Conservation (phyloP, 2,113 vertebrate genomes). For the Oreochromis niloticus region DNA sequence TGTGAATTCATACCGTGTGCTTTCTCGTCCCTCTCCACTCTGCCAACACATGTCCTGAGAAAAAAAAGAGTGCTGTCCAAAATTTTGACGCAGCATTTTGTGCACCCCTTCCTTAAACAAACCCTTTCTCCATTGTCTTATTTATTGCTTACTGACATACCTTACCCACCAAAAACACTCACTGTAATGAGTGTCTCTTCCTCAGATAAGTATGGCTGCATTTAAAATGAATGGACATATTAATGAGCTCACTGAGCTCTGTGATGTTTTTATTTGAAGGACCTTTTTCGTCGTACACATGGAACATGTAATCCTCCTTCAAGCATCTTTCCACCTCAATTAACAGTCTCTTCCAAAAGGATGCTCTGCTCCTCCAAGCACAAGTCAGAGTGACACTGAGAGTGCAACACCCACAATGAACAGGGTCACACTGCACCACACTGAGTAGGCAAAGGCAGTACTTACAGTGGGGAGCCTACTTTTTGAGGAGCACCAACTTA, state of each 20-base stretch:
- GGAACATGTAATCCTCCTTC: conserved; percentile 58
- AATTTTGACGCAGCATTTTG: background rate
- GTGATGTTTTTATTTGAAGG: conserved; percentile 49
- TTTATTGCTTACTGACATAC: background rate
- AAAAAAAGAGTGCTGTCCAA: background rate
- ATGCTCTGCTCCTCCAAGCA: conserved; percentile 42
- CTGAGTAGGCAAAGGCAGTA: background rate
- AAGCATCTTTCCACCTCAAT: conserved; percentile 41
- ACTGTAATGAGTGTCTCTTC: background rate
- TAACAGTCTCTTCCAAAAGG: conserved; percentile 40
- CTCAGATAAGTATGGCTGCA: conserved; percentile 8
- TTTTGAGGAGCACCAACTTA: background rate
- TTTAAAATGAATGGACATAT: background rate
- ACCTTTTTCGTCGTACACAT: conserved; percentile 31
- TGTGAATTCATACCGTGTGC: background rate
- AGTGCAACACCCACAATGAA: conserved; percentile 40
- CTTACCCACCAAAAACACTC: background rate
- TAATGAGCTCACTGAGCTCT: conserved; percentile 20
- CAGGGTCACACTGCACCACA: conserved; percentile 46
- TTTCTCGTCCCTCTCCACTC: background rate
- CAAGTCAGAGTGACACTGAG: conserved; percentile 60
- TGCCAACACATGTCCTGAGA: background rate
- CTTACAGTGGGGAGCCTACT: background rate
- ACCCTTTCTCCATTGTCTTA: background rate
- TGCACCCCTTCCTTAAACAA: background rate